A percentile compares a stretch with the other conserved stretches of the same genome.
Conservation (phyloP, 1,140 invertebrate genomes). For the Lasioglossum baleicum region DNA sequence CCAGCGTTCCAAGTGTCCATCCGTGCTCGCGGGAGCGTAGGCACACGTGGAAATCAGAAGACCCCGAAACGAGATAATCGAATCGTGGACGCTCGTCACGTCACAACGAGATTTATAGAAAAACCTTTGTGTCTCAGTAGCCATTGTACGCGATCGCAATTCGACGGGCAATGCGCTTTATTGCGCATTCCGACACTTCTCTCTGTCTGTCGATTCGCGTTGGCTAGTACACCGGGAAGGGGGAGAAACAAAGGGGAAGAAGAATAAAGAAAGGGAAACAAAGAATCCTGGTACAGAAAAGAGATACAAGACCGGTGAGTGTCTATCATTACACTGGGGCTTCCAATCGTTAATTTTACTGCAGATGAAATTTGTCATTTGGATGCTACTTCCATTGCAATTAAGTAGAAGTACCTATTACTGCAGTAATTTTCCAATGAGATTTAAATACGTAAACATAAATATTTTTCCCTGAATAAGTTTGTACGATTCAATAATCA, state of each 20-base stretch:
- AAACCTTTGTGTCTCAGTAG: slow-evolving; percentile 55
- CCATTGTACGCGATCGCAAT: slow-evolving; percentile 33
- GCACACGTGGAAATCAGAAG: slow-evolving; percentile 17
- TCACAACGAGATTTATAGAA: slow-evolving; percentile 57
- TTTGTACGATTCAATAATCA: too few relatives aligned
- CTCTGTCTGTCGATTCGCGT: slow-evolving; percentile 28
- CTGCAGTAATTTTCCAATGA: too few relatives aligned
- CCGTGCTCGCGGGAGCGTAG: neutral
- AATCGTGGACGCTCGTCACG: slow-evolving; percentile 46
- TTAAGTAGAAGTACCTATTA: too few relatives aligned
- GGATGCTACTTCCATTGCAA: too few relatives aligned
- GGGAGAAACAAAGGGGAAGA: slow-evolving; percentile 17
- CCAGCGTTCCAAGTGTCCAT: neutral
- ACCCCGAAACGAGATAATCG: slow-evolving; percentile 33
- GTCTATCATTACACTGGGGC: too few relatives aligned
- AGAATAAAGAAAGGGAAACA: neutral
- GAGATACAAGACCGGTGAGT: neutral
- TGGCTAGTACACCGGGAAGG: neutral
- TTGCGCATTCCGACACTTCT: slow-evolving; percentile 60
- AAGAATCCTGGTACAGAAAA: neutral
- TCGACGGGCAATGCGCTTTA: slow-evolving; percentile 41
- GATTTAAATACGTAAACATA: too few relatives aligned
- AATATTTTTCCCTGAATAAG: too few relatives aligned
- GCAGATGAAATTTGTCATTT: too few relatives aligned
- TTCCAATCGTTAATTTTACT: too few relatives aligned